Evolutionary conservation across 1,140 invertebrate genomes (phyloP), one percentile per base, ranked within the genome.

Genomic region (Drosophila nannoptera): DNA sequence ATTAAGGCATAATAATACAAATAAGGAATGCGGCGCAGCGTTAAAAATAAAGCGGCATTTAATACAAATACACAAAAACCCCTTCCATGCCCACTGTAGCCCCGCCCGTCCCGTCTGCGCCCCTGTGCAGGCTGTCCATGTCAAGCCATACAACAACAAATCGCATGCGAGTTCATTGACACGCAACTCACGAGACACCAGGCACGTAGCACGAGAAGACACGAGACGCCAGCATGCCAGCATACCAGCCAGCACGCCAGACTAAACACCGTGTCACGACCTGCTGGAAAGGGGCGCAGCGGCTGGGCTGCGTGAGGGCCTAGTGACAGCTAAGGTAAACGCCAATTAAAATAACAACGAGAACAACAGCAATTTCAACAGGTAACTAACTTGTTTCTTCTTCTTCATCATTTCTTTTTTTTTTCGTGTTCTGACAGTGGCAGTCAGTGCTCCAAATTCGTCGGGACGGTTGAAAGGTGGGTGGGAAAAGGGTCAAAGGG

Each of bases 131-230:
- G 22, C 22, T 22, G 31, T 43, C 35, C 49, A 71, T 55, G 66
- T 49, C 62, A 82, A 82, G 80, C 78, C 78, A 73, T 82, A 82
- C 80, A 82, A 82, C 53, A 70, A 65, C 68, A 66, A 70, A 82
- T 82, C 74, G 78, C 78, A 82, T 75, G 80, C 58, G 71, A 77
- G 81, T 86, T 86, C 81, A 86, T 87, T 86, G 81, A 86, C 81
- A 87, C 81, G 69, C 73, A 64, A 55, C 62, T 69, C 78, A 73
- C 70, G 70, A 69, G 16, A 9, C 33, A 42, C n/a, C n/a, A n/a
- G n/a, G n/a, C n/a, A n/a, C n/a, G n/a, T n/a, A n/a, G n/a, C 22
- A 22, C 22, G 22, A 22, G 22, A n/a, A n/a, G 36, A 14, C 78
- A 73, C 69, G 69, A 75, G 43, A 33, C 36, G 55, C 62, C 60